These are phyloP conservation scores for Drosophila rhopaloa DNA, from an alignment of 1,140 invertebrate genomes.

Conservation along the genomic window DNA sequence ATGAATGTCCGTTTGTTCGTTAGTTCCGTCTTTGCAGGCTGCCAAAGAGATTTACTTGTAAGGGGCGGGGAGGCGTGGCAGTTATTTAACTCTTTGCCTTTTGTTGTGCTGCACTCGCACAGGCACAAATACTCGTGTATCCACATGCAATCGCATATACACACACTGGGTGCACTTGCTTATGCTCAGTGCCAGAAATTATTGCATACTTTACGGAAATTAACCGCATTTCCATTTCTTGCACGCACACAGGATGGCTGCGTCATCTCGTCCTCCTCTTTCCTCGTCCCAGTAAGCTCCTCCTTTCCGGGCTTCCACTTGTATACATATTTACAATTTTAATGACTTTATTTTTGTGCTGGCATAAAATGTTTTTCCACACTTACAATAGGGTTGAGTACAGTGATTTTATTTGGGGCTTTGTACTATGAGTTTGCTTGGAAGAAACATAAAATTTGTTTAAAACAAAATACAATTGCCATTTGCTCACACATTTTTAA, in stretches of 20 bases:
- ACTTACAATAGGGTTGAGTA: slow-evolving; percentile 8
- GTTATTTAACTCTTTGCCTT: slow-evolving; percentile 69
- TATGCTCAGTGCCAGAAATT: slow-evolving; percentile 78
- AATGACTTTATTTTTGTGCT: slow-evolving; percentile 77
- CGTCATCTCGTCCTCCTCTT: slow-evolving; percentile 44
- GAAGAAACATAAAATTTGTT: too few relatives aligned
- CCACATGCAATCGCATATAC: slow-evolving; percentile 3
- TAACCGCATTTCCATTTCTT: slow-evolving; percentile 84
- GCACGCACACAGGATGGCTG: slow-evolving; percentile 72
- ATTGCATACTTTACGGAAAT: slow-evolving; percentile 84
- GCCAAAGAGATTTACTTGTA: slow-evolving; percentile 78
- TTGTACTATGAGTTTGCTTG: background rate
- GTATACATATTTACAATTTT: slow-evolving; percentile 69
- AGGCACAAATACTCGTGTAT: slow-evolving; percentile 9
- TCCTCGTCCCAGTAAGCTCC: background rate
- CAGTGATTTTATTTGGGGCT: background rate
- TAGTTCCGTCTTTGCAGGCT: slow-evolving; percentile 79
- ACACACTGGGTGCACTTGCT: slow-evolving; percentile 45
- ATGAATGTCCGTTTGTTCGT: slow-evolving; percentile 83
- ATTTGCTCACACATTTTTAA: too few relatives aligned
- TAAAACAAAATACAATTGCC: background rate
- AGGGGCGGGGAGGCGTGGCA: slow-evolving; percentile 46
- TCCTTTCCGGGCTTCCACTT: background rate
- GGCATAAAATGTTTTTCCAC: slow-evolving; percentile 60
- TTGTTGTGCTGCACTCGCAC: slow-evolving; percentile 45